Base-by-base conservation (phyloP, 2,797 vertebrate species). In the Danio kyathit region DNA sequence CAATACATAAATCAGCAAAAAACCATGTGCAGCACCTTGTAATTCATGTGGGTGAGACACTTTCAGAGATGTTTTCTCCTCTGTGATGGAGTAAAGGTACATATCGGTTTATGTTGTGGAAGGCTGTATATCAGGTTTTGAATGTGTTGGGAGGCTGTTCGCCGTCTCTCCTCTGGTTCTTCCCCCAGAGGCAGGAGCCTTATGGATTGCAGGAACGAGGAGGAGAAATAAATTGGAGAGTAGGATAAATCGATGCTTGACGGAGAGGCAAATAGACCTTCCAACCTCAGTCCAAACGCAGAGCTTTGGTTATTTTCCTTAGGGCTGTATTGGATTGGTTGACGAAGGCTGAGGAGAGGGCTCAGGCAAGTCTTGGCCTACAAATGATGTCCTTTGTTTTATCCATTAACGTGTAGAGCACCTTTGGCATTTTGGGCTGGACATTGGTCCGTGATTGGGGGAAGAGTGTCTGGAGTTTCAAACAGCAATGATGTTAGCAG, bases 321-420 rank as follows among this genome's bases (percentile, higher is more conserved):
- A 88, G 89, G 92, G 92, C 91, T 90, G 86, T 92, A 89, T 92
- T 92, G 91, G 90, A 92, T 92, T 93, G 90, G 89, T 92, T 92
- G 91, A 89, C 88, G 88, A 85, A 89, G 56, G 90, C 88, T 60
- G 86, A 91, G 83, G 87, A 91, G 89, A 90, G 88, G 83, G 56
- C 80, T 81, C 43, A 80, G 91, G 90, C 91, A 92, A 91, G 88
- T 92, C 91, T 93, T 92, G 90, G 91, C 91, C 91, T 93, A 91
- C 91, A 93, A 93, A 93, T 94, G 88, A 93, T 92, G 92, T 93
- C 91, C 92, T 93, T 92, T 94, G 91, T 93, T 92, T 93, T 88
- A 92, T 93, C 90, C 84, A 92, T 90, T 91, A 92, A 88, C 80
- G 66, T 81, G 73, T 82, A 82, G 82, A 52, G 83, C 88, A 83